Evolutionary conservation across 2,113 vertebrate species (phyloP).

Genomic region (Ovis aries): ARS-UI_Ramb_v3.0 NC_056056.1:167335501-167336000

Average conservation of each 20-base stretch:
- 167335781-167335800: background rate
- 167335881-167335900: background rate
- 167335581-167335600: background rate
- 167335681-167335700: background rate
- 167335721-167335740: background rate
- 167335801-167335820: background rate
- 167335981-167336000: background rate
- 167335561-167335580: background rate
- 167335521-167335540: background rate
- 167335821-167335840: background rate
- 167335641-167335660: background rate
- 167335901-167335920: background rate
- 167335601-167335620: background rate
- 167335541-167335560: background rate
- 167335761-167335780: background rate
- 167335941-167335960: background rate
- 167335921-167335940: background rate
- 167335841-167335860: background rate
- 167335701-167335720: background rate
- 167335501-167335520: background rate
- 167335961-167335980: background rate
- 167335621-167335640: background rate
- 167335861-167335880: background rate
- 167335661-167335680: background rate
- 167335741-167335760: background rate